Base-by-base conservation (phyloP, 2,797 vertebrate species). In the Calcarius lapponicus region DNA sequence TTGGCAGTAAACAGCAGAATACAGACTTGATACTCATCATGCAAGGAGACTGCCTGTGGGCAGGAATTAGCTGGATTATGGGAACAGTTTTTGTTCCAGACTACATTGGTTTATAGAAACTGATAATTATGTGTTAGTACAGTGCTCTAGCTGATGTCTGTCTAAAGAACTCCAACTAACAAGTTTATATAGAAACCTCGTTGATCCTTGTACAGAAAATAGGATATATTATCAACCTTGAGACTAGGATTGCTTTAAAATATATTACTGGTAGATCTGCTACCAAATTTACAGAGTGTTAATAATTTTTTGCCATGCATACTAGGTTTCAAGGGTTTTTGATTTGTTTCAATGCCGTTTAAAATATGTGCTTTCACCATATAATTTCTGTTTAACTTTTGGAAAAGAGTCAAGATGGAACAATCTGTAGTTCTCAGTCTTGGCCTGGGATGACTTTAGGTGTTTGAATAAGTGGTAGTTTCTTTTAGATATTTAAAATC, bases 271-370 rank as follows among this genome's bases (percentile, higher is more conserved):
- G 32, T 43, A 67, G 32, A 34, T 75, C 34, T 92, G 28, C 50
- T 90, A 62, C 78, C 43, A 82, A 78, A 57, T 81, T 71, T 69
- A 18, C 20, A 43, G 26, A 57, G 12, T n/a, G 38, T 50, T 93
- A 61, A 60, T 80, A 24, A 17, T 19, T 50, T 83, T 80, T 91
- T 86, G 74, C 60, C 22, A 42, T 65, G 24, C 22, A 8, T 65
- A 15, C 3, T 19, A 12, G 10, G 25, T 57, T 64, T 80, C 0
- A 1, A 62, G 40, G 8, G 3, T 2, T 1, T 20, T 76, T 50
- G 6, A n/a, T 80, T 70, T 84, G 32, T 60, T 45, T 34, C 36
- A 61, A 20, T 36, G 13, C 15, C 51, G 8, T 45, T n/a, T 81
- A n/a, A 70, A 69, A 50, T 17, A 10, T 40, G 20, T 8, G 15